Percentiles rank a stretch among this genome's conserved stretches.
phyloP scores from a whole-genome alignment of 2,888 invertebrate species.

The Frankliniella fusca region DNA sequence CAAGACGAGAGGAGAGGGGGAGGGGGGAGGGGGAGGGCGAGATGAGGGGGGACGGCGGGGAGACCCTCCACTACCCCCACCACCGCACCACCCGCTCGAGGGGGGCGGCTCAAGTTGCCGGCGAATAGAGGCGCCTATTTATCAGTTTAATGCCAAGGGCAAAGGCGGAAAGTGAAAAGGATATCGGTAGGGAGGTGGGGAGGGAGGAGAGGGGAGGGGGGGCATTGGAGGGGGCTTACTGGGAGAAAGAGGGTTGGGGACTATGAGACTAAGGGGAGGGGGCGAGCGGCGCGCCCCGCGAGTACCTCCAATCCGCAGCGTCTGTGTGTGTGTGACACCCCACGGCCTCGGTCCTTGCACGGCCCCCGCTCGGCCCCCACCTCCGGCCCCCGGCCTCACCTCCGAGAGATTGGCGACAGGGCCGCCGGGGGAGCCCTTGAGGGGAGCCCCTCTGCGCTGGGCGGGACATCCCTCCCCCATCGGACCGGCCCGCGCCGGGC shows the following conservation, averaged over 20 bases:
- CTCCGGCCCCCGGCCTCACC: neutral
- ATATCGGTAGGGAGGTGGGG: neutral
- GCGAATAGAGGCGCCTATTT: neutral
- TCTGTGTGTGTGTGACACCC: too few species aligned
- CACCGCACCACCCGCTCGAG: too few species aligned
- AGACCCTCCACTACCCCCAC: too few species aligned
- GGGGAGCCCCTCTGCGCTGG: too few species aligned
- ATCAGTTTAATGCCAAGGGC: constrained; percentile 10
- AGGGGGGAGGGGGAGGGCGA: neutral
- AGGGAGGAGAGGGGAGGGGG: neutral
- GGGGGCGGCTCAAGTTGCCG: too few species aligned
- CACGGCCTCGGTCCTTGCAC: too few species aligned
- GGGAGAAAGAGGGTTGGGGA: too few species aligned
- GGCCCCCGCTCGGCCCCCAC: neutral
- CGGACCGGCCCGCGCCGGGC: neutral
- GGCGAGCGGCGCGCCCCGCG: too few species aligned
- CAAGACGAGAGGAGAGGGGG: neutral
- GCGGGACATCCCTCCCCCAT: neutral
- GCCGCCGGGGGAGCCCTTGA: constrained; percentile 1
- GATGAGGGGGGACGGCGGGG: neutral
- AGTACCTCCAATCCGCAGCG: too few species aligned
- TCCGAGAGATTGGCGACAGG: neutral
- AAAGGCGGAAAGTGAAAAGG: neutral
- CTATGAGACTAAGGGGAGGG: too few species aligned
- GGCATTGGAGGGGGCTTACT: neutral